Evolutionary conservation across 2,888 invertebrate species (phyloP).

Genomic region (Glomeris marginata): DNA sequence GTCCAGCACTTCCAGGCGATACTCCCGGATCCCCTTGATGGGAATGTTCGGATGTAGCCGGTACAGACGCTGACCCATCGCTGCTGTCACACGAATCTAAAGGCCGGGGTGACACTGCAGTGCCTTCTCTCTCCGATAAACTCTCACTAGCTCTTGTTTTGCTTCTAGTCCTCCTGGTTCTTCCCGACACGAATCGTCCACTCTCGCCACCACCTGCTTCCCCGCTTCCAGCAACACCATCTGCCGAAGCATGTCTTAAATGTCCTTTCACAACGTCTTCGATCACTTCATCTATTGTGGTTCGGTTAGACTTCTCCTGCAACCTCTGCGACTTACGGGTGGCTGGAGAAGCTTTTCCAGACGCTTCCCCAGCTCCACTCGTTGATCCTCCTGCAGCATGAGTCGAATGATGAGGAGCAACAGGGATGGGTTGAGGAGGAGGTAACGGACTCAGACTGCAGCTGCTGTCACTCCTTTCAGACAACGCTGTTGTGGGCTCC

Average conservation of each 20-base stretch:
- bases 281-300: constrained; percentile 70
- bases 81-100: not conserved
- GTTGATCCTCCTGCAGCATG: too few relatives aligned
- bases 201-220: not conserved
- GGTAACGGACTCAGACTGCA: not conserved
- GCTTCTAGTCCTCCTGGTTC: constrained; percentile 12
- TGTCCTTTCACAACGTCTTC: constrained; percentile 70
- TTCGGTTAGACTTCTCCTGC: constrained; percentile 35
- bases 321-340: constrained; percentile 27
- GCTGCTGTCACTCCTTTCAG: not conserved
- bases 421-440: not conserved
- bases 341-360: constrained; percentile 11
- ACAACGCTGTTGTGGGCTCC: constrained; percentile 3
- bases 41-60: not conserved
- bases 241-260: constrained; percentile 15
- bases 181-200: not conserved
- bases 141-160: constrained; percentile 15
- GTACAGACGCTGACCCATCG: not conserved
- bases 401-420: too few relatives aligned
- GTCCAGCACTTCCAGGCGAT: not conserved
- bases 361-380: too few relatives aligned
- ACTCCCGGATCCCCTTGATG: not conserved
- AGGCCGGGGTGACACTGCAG: not conserved
- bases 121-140: not conserved
- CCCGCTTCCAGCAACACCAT: constrained; percentile 7